These are phyloP conservation scores for Pelmatolapia mariae DNA, from an alignment of 2,113 vertebrate genomes.

Conservation along the genomic window DNA sequence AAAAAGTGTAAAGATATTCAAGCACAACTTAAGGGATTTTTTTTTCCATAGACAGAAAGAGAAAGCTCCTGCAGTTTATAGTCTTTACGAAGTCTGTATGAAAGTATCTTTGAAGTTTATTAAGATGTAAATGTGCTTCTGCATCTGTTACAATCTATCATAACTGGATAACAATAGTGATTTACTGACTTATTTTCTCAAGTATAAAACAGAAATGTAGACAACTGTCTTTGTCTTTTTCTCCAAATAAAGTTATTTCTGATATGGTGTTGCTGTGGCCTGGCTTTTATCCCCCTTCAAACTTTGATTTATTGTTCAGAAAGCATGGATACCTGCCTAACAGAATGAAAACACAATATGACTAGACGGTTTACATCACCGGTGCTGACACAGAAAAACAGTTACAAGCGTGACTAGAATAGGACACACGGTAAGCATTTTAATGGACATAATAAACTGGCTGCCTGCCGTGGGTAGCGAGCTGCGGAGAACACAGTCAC, in stretches of 20 bases:
- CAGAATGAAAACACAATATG: background rate
- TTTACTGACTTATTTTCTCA: background rate
- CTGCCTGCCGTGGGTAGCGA: constrained; percentile 25
- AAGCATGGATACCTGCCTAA: background rate
- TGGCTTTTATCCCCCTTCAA: background rate
- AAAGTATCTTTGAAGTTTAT: background rate
- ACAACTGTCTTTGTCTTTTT: background rate
- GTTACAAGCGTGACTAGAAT: background rate
- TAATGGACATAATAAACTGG: constrained; percentile 41
- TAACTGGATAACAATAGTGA: background rate
- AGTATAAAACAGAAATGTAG: background rate
- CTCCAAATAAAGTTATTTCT: background rate
- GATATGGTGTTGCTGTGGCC: background rate
- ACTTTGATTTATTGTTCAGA: background rate
- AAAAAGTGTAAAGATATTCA: background rate
- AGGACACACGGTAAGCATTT: constrained; percentile 16
- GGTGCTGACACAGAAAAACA: background rate
- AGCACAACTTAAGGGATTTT: background rate
- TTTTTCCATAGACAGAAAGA: background rate
- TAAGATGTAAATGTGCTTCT: background rate
- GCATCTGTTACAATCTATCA: background rate
- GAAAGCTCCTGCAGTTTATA: background rate
- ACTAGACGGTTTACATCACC: background rate
- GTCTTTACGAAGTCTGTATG: background rate
- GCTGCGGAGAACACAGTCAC: constrained; percentile 26